Evolutionary conservation across 2,797 vertebrate species (phyloP).

Genomic region (Champsocephalus esox): DNA sequence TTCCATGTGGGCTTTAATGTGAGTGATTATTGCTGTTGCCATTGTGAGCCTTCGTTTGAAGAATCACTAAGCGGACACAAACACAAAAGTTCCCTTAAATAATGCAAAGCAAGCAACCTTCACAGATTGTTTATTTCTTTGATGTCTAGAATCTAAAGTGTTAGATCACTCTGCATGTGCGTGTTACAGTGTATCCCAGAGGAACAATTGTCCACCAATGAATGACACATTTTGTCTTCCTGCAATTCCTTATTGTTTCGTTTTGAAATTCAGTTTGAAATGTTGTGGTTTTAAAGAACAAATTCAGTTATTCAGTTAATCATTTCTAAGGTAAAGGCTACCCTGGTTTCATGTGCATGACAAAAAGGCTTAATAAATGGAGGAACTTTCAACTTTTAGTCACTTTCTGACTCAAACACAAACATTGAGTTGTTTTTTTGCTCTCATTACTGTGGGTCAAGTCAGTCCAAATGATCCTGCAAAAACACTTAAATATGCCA

Average conservation of each 20-base stretch:
- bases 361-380: background rate
- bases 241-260: background rate
- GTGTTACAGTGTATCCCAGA: background rate
- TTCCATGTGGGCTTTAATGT: background rate
- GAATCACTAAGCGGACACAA: background rate
- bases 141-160: background rate
- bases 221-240: too few relatives aligned
- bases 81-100: background rate
- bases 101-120: slow-evolving; percentile 11
- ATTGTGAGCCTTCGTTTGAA: background rate
- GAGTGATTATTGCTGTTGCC: background rate
- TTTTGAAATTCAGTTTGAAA: background rate
- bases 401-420: slow-evolving; percentile 36
- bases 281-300: background rate
- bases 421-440: background rate
- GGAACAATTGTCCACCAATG: background rate
- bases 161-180: background rate
- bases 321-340: too few relatives aligned
- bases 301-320: background rate
- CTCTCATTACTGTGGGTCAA: background rate
- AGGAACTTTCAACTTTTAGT: background rate
- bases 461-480: background rate
- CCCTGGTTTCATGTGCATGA: background rate
- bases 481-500: background rate
- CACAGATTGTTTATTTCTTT: background rate